Percentiles rank a stretch among this genome's conserved stretches.
Conservation (phyloP, 2,113 vertebrate species). For the Cochlearius cochlearius region DNA sequence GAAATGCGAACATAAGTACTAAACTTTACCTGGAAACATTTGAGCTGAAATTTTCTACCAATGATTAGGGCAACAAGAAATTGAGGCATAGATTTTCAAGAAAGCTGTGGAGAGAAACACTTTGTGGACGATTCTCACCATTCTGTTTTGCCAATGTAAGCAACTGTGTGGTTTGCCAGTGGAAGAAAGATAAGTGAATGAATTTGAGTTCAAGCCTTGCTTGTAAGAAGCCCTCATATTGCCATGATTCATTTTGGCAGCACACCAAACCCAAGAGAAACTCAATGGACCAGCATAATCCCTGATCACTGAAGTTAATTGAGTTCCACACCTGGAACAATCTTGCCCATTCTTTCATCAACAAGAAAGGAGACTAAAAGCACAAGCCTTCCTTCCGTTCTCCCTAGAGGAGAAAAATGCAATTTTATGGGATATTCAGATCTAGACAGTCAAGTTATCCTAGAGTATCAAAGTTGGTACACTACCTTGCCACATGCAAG, state of each 20-base stretch:
- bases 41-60: background rate
- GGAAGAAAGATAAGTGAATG: background rate
- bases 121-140: background rate
- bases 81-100: background rate
- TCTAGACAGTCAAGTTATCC: background rate
- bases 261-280: background rate
- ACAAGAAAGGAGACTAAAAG: background rate
- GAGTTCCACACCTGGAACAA: background rate
- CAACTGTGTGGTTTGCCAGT: background rate
- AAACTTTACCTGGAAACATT: background rate
- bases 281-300: slow-evolving; percentile 25
- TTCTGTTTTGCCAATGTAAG: background rate
- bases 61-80: background rate
- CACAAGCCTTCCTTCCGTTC: background rate
- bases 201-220: background rate
- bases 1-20: background rate
- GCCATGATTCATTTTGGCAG: background rate
- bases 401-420: background rate
- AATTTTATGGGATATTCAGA: background rate
- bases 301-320: background rate
- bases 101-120: background rate
- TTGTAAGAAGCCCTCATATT: background rate
- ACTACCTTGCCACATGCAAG: background rate
- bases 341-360: background rate
- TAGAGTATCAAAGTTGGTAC: background rate